These are phyloP conservation scores for Hirtodrosophila alboralis DNA, from an alignment of 2,888 invertebrate genomes.

Conservation along the genomic window DNA sequence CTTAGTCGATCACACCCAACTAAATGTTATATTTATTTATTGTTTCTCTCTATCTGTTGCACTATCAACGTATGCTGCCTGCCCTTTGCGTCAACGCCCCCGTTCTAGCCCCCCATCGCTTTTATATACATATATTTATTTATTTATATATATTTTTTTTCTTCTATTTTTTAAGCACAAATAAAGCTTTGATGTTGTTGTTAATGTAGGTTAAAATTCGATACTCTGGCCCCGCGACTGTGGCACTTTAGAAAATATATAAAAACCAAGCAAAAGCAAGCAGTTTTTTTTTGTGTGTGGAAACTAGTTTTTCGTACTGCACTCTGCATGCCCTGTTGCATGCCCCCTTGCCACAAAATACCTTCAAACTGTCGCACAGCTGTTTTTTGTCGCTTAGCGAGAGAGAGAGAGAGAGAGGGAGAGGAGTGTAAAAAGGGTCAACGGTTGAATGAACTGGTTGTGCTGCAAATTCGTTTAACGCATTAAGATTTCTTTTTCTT, in stretches of 20 bases:
- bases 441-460: conserved; percentile 80
- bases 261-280: too few species aligned
- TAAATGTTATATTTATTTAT: conserved; percentile 2
- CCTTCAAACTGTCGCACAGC: conserved; percentile 21
- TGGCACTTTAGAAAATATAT: conserved; percentile 24
- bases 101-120: too few species aligned
- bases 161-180: conserved; percentile 5
- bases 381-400: conserved; percentile 48
- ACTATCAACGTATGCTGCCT: conserved; percentile 21
- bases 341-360: background rate
- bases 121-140: conserved; percentile 28
- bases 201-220: conserved; percentile 62
- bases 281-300: conserved; percentile 26
- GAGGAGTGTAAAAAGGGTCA: conserved; percentile 76
- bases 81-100: too few species aligned
- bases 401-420: conserved; percentile 12
- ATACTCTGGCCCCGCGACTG: conserved; percentile 44
- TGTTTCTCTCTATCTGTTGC: conserved; percentile 29
- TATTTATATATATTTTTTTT: conserved; percentile 4
- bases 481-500: conserved; percentile 32
- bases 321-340: conserved; percentile 1
- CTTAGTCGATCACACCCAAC: background rate
- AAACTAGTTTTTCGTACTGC: conserved; percentile 62
- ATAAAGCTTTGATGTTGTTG: conserved; percentile 47
- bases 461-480: conserved; percentile 57